Evolutionary conservation across 2,888 invertebrate species (phyloP).

Genomic region (Lutraria lutraria): DNA sequence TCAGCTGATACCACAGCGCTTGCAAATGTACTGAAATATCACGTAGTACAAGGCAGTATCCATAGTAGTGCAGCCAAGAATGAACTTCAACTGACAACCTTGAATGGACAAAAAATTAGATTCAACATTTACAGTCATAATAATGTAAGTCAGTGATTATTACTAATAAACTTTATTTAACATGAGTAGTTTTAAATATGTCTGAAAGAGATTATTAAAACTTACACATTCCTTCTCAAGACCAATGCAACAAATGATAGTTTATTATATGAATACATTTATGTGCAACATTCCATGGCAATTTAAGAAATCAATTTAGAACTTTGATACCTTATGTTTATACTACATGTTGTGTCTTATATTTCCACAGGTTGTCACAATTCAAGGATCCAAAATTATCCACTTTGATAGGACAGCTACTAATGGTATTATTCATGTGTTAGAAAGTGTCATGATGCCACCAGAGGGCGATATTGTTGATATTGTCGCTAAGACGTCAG

Average conservation of each 20-base stretch:
- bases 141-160: constrained; percentile 42
- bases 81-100: constrained; percentile 50
- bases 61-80: constrained; percentile 42
- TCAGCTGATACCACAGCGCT: constrained; percentile 56
- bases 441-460: constrained; percentile 74
- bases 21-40: constrained; percentile 69
- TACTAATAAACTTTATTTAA: too few species aligned
- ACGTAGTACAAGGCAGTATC: constrained; percentile 70
- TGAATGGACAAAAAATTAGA: constrained; percentile 57
- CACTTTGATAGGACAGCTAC: constrained; percentile 64
- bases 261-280: not conserved
- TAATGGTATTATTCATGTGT: constrained; percentile 75
- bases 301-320: not conserved
- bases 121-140: constrained; percentile 63
- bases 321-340: not conserved
- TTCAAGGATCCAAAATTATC: constrained; percentile 69
- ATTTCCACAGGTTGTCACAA: constrained; percentile 58
- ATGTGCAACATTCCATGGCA: not conserved
- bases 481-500: constrained; percentile 66
- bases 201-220: too few species aligned
- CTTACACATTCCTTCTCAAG: too few species aligned
- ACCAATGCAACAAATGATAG: not conserved
- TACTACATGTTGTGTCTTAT: not conserved
- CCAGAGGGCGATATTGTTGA: constrained; percentile 73
- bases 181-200: not conserved